These are phyloP conservation scores for Drosophila eugracilis DNA, from an alignment of 1,140 invertebrate genomes.

Conservation along the genomic window DNA sequence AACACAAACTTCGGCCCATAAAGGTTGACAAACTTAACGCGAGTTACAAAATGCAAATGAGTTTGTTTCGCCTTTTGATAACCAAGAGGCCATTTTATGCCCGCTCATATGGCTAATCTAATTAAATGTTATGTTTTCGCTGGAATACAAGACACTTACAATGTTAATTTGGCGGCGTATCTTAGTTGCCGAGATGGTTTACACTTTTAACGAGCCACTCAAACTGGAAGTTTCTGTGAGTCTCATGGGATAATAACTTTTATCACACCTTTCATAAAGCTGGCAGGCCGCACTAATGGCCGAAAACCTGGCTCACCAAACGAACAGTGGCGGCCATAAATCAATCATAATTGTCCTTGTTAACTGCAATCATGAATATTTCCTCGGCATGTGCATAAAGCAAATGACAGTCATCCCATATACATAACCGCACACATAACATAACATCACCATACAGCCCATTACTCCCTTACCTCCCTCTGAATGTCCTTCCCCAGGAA, in stretches of 20 bases:
- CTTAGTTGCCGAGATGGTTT: conserved; percentile 41
- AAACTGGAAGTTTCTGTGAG: conserved; percentile 37
- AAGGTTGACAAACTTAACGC: conserved; percentile 66
- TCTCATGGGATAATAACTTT: conserved; percentile 56
- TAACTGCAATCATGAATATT: conserved; percentile 83
- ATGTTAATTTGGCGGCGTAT: conserved; percentile 47
- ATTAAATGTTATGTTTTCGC: conserved; percentile 75
- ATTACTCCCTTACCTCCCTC: no score
- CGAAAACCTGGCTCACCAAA: conserved; percentile 26
- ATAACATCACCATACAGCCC: conserved; percentile 24
- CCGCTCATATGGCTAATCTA: conserved; percentile 65
- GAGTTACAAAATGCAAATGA: conserved; percentile 62
- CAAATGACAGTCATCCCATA: conserved; percentile 77
- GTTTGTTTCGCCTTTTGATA: conserved; percentile 42
- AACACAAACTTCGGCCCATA: conserved; percentile 67
- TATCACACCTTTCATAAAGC: conserved; percentile 70
- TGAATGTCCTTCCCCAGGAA: conserved; percentile 40
- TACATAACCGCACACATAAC: conserved; percentile 49
- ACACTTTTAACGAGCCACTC: conserved; percentile 69
- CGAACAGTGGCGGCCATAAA: conserved; percentile 59
- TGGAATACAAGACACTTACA: conserved; percentile 50
- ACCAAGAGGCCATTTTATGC: conserved; percentile 21
- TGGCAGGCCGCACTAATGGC: conserved; percentile 31
- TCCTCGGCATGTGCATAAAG: conserved; percentile 70
- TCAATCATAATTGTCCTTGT: conserved; percentile 82